phyloP scores from a whole-genome alignment of 1,140 invertebrate species.

The Campodea augens region DNA sequence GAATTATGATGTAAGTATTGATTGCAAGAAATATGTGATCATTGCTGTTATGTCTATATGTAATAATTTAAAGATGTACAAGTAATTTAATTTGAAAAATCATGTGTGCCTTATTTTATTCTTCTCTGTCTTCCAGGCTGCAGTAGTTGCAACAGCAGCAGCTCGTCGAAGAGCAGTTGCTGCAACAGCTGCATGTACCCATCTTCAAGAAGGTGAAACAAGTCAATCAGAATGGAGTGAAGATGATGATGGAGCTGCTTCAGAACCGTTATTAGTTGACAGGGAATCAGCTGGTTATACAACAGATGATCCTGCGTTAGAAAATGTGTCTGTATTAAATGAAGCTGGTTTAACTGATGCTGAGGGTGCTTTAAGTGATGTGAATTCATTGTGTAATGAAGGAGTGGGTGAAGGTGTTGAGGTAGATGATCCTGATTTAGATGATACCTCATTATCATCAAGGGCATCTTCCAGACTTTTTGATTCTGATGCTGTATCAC shows the following conservation, averaged over 20 bases:
- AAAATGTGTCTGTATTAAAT: conserved; percentile 63
- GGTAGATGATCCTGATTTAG: conserved; percentile 30
- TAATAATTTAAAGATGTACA: too few species aligned
- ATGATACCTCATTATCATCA: conserved; percentile 55
- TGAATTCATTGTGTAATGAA: conserved; percentile 61
- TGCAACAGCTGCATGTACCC: too few species aligned
- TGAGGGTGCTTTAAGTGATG: conserved; percentile 50
- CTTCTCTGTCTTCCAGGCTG: too few species aligned
- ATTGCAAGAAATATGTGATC: too few species aligned
- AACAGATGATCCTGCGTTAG: conserved; percentile 58
- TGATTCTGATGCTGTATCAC: conserved; percentile 50
- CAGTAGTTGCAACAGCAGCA: too few species aligned
- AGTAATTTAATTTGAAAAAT: too few species aligned
- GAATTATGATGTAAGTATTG: too few species aligned
- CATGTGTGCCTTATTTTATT: too few species aligned
- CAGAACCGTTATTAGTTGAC: conserved; percentile 28
- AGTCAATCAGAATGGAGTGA: conserved; percentile 64
- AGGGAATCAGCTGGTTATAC: conserved; percentile 56
- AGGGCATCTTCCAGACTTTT: conserved; percentile 54
- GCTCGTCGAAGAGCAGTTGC: too few species aligned
- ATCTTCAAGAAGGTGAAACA: conserved; percentile 21
- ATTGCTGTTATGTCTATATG: too few species aligned
- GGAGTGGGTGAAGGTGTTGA: conserved; percentile 25
- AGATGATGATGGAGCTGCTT: conserved; percentile 40
- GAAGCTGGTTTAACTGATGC: conserved; percentile 69